These are phyloP conservation scores for Heloderma charlesbogerti DNA, from an alignment of 2,113 vertebrate genomes.

Conservation along the genomic window DNA sequence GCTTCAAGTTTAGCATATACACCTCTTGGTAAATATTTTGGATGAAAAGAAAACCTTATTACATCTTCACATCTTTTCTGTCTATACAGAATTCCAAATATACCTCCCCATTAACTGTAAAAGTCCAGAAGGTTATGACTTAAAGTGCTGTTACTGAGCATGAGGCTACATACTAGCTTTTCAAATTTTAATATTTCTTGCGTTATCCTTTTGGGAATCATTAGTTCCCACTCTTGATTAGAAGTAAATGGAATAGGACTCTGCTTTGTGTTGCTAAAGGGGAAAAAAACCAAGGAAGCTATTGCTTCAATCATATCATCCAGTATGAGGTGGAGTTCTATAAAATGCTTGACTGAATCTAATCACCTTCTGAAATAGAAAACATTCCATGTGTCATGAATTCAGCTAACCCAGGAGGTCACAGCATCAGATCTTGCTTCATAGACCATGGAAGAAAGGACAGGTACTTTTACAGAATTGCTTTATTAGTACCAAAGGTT, in stretches of 20 bases:
- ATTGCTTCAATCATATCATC: constrained; percentile 6
- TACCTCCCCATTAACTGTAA: neutral
- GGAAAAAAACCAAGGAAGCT: neutral
- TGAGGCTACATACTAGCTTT: neutral
- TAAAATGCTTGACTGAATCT: constrained; percentile 35
- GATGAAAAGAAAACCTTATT: neutral
- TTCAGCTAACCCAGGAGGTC: constrained; percentile 41
- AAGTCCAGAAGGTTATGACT: neutral
- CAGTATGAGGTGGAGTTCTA: constrained; percentile 38
- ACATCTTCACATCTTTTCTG: neutral
- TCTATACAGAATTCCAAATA: neutral
- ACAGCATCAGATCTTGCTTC: constrained; percentile 12
- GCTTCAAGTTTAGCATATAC: neutral
- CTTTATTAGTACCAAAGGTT: constrained; percentile 26
- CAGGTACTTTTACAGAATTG: constrained; percentile 37
- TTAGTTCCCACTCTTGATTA: constrained; percentile 28
- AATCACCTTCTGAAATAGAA: constrained; percentile 43
- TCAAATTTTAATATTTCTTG: neutral
- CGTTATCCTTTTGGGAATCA: neutral
- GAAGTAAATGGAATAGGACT: constrained; percentile 28
- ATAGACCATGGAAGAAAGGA: constrained; percentile 45
- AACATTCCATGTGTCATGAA: constrained; percentile 2
- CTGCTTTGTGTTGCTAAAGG: neutral
- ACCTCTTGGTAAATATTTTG: neutral
- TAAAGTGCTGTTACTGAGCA: neutral